Conservation (phyloP, 2,797 vertebrate genomes). For the Lindbergichthys nudifrons region DNA sequence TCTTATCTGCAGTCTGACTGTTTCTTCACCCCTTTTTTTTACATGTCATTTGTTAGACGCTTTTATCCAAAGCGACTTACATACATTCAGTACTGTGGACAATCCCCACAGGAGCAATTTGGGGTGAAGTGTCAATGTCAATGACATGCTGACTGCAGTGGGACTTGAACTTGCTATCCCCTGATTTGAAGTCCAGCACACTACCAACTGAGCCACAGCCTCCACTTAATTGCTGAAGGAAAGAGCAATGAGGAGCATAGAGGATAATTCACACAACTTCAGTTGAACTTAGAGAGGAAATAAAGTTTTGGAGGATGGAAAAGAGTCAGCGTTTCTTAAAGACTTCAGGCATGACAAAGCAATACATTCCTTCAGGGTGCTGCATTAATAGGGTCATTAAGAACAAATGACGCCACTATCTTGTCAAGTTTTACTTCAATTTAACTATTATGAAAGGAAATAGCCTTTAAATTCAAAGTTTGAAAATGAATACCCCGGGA, state of each 20-base stretch:
- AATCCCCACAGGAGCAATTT: too few relatives aligned
- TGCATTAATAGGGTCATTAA: background rate
- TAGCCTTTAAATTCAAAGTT: background rate
- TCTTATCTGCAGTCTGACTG: background rate
- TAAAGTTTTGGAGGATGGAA: slow-evolving; percentile 8
- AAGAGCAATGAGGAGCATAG: background rate
- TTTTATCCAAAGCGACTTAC: too few relatives aligned
- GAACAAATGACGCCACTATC: background rate
- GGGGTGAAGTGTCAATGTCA: too few relatives aligned
- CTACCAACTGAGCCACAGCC: background rate
- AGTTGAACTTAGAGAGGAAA: slow-evolving; percentile 5
- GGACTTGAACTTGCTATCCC: too few relatives aligned
- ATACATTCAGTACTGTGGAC: too few relatives aligned
- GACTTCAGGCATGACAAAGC: background rate
- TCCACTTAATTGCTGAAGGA: background rate
- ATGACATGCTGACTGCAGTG: too few relatives aligned
- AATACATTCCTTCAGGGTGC: background rate
- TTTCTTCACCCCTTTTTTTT: background rate
- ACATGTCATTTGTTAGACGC: too few relatives aligned
- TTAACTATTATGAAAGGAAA: background rate
- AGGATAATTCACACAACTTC: background rate
- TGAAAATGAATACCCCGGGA: too few relatives aligned
- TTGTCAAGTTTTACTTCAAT: too few relatives aligned
- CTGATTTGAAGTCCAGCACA: too few relatives aligned
- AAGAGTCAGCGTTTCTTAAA: slow-evolving; percentile 3